A percentile compares a stretch with the other conserved stretches of the same genome.
These are phyloP conservation scores for Caretta caretta DNA, from an alignment of 2,113 vertebrate genomes.

Conservation along the genomic window DNA sequence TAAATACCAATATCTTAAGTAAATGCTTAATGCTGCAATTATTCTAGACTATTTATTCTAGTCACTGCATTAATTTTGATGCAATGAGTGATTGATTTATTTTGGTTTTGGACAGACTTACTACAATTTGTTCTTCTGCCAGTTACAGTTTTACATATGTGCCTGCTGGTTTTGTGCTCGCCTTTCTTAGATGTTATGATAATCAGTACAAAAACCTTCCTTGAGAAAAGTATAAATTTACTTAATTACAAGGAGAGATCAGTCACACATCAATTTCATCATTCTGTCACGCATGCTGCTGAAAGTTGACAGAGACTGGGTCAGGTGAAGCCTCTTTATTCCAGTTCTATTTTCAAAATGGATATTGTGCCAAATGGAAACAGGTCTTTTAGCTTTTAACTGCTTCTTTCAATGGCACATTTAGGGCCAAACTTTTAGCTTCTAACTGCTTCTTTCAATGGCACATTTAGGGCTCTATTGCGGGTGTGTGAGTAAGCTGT, in stretches of 20 bases:
- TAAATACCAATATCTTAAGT: neutral
- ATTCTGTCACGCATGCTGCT: slow-evolving; percentile 4
- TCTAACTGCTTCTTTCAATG: neutral
- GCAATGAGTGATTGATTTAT: slow-evolving; percentile 9
- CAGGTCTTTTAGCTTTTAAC: neutral
- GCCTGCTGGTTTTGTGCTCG: slow-evolving; percentile 10
- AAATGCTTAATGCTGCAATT: neutral
- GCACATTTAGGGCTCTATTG: neutral
- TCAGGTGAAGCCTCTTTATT: slow-evolving; percentile 40
- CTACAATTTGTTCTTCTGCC: neutral
- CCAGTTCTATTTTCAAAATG: neutral
- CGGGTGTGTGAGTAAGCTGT: neutral
- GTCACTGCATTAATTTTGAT: neutral
- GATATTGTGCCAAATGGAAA: neutral
- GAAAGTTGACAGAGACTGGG: neutral
- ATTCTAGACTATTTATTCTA: slow-evolving; percentile 11
- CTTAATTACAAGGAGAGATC: slow-evolving; percentile 38
- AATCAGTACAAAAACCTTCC: slow-evolving; percentile 32
- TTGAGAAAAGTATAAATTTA: slow-evolving; percentile 23
- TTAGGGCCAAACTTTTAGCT: neutral
- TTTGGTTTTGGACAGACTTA: neutral
- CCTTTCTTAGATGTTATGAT: slow-evolving; percentile 30
- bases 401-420: neutral
- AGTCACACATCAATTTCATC: slow-evolving; percentile 17
- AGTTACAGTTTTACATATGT: neutral